These are phyloP conservation scores for Lepidurus packardi DNA, from an alignment of 1,140 invertebrate genomes.

Conservation along the genomic window DNA sequence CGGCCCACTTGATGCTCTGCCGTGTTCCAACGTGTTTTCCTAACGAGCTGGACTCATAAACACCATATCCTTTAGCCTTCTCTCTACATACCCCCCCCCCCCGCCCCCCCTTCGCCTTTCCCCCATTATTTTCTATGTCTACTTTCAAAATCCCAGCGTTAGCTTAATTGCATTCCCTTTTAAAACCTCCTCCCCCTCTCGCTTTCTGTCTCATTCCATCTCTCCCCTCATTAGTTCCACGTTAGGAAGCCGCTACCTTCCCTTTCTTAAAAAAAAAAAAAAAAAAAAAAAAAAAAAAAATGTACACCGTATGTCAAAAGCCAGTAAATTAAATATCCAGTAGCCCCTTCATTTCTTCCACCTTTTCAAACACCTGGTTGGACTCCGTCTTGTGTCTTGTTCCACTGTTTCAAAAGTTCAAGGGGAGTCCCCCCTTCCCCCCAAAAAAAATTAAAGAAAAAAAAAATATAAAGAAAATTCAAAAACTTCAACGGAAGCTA, in stretches of 20 bases:
- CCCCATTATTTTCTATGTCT: not conserved
- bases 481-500: not conserved
- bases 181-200: not conserved
- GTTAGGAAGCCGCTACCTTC: not conserved
- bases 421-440: too few relatives aligned
- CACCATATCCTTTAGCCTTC: too few relatives aligned
- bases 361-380: too few relatives aligned
- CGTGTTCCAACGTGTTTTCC: too few relatives aligned
- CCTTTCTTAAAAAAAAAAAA: not conserved
- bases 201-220: not conserved
- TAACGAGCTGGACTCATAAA: too few relatives aligned
- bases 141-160: not conserved
- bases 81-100: not conserved
- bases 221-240: not conserved
- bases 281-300: not conserved
- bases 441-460: not conserved
- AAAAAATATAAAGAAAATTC: too few relatives aligned
- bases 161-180: not conserved
- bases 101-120: too few relatives aligned
- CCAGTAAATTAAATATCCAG: slow-evolving; percentile 12
- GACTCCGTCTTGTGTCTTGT: too few relatives aligned
- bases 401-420: too few relatives aligned
- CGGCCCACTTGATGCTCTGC: too few relatives aligned
- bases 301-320: not conserved
- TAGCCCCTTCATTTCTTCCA: not conserved